Base-by-base conservation (phyloP, 2,888 invertebrate genomes). In the Agonopterix arenella region DNA sequence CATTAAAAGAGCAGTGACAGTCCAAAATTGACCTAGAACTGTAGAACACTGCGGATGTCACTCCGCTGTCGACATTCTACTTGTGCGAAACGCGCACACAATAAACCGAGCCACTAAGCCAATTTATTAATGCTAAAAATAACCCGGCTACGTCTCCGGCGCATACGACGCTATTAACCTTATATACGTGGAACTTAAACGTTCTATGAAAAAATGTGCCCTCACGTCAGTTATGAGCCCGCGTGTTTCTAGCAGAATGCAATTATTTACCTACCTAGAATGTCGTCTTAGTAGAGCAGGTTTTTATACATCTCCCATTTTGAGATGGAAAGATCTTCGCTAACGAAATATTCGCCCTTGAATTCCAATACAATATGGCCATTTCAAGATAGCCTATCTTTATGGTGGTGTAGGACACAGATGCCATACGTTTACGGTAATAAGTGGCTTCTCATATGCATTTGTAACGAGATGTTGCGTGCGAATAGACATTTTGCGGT, bases 91-190 rank as follows among this genome's bases (percentile, higher is more conserved):
- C 79, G 77, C 73, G 66, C 80, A 70, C 76, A 83, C 83, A 84
- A 83, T 84, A 84, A 83, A 80, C 72, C 72, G 77, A 81, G 81
- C 76, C 73, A 81, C 84, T 84, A 86, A 89, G 81, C 84, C 86
- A 88, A 89, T 89, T 89, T 89, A 88, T 80, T 80, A 85, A 79
- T 74, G 80, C 88, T 89, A 89, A 88, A 89, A 89, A 89, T 89
- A 89, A 80, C 80, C 67, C 74, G 68, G 68, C 76, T 75, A 82
- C 76, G 75, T 84, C 86, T 83, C 84, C 70, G 73, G 67, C 76
- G 74, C 76, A 81, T 81, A 76, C 71, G 74, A 75, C 76, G 79
- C 73, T 84, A 83, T 84, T 85, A 85, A 80, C 82, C 83, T 78
- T 84, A 78, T 78, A 80, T 77, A 80, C 70, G 76, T 72, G 70